Percentiles rank a stretch among this genome's conserved stretches.
phyloP scores from a whole-genome alignment of 2,888 invertebrate species.

The Sinohyriopsis cumingii region DNA sequence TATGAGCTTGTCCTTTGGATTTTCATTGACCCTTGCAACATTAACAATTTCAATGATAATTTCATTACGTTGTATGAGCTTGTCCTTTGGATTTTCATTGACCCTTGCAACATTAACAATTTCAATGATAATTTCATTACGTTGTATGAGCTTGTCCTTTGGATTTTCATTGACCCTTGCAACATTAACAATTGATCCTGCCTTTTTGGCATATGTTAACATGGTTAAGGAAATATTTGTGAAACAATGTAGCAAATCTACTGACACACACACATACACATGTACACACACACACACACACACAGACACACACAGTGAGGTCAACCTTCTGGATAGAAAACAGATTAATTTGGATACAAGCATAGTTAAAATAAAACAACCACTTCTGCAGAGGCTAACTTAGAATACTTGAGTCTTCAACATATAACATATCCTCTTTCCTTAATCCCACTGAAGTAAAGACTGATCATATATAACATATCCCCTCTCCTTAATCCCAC shows the following conservation, averaged over 20 bases:
- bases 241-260: background rate
- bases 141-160: constrained; percentile 81
- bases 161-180: constrained; percentile 85
- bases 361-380: too few relatives aligned
- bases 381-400: too few relatives aligned
- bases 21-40: constrained; percentile 81
- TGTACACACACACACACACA: too few relatives aligned
- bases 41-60: too few relatives aligned
- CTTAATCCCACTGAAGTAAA: too few relatives aligned
- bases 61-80: constrained; percentile 77
- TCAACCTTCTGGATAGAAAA: too few relatives aligned
- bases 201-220: constrained; percentile 72
- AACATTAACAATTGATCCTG: constrained; percentile 83
- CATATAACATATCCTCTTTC: too few relatives aligned
- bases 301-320: too few relatives aligned
- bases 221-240: constrained; percentile 25
- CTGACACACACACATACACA: background rate
- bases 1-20: constrained; percentile 82
- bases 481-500: too few relatives aligned
- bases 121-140: constrained; percentile 30
- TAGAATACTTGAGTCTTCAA: too few relatives aligned
- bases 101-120: constrained; percentile 76
- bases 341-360: too few relatives aligned
- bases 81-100: constrained; percentile 85
- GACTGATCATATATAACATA: too few relatives aligned